A percentile compares a stretch with the other conserved stretches of the same genome.
Conservation (phyloP, 2,888 invertebrate genomes). For the Microctonus aethiopoides region DNA sequence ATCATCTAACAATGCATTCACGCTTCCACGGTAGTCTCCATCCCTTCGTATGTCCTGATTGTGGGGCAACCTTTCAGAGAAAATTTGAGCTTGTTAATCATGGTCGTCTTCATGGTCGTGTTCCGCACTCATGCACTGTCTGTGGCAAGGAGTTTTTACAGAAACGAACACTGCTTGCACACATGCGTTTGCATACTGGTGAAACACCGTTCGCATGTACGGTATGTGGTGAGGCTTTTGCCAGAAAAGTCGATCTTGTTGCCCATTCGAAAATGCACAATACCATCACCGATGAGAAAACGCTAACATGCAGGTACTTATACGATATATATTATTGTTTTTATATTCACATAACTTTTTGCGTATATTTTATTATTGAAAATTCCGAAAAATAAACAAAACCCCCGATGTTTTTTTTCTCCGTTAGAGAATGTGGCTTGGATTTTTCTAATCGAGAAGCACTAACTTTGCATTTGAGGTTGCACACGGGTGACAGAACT, state of each 20-base stretch:
- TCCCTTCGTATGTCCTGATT: constrained; percentile 93
- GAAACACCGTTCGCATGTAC: constrained; percentile 80
- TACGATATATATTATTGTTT: constrained; percentile 13
- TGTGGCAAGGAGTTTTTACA: constrained; percentile 89
- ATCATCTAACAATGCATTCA: constrained; percentile 89
- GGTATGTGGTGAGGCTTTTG: constrained; percentile 82
- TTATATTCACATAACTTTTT: background rate
- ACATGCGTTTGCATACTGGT: constrained; percentile 82
- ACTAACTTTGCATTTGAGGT: constrained; percentile 80
- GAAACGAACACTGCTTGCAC: constrained; percentile 84
- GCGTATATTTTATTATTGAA: background rate
- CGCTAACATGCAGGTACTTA: constrained; percentile 68
- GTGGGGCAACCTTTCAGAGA: constrained; percentile 85
- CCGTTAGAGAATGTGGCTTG: constrained; percentile 72
- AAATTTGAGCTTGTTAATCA: constrained; percentile 90
- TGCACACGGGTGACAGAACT: constrained; percentile 84
- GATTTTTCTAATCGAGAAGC: constrained; percentile 79
- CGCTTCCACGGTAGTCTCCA: constrained; percentile 95
- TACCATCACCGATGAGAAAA: constrained; percentile 67
- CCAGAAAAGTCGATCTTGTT: constrained; percentile 76
- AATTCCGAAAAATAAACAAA: background rate
- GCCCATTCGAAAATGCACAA: constrained; percentile 71
- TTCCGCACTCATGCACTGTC: constrained; percentile 84
- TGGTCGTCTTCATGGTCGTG: constrained; percentile 82
- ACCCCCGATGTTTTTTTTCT: background rate